Percentiles rank a stretch among this genome's conserved stretches.
phyloP scores from a whole-genome alignment of 2,888 invertebrate genomes.

The Amblyteles armatorius region DNA sequence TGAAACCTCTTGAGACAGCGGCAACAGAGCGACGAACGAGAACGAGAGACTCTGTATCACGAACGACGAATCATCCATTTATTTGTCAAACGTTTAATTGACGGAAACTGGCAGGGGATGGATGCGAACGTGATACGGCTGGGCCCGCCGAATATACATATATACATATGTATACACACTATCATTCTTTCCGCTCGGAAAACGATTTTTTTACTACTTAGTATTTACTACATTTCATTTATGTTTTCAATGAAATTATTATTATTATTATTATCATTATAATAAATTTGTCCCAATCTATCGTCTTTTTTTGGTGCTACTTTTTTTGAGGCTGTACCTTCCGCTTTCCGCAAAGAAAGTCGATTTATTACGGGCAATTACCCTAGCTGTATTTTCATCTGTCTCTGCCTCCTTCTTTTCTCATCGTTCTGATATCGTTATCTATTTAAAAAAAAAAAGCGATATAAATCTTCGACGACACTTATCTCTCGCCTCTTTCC shows the following conservation, averaged over 20 bases:
- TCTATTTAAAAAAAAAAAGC: conserved; percentile 39
- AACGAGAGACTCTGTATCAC: conserved; percentile 73
- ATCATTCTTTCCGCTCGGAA: background rate
- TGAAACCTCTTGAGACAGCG: conserved; percentile 83
- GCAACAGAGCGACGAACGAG: conserved; percentile 59
- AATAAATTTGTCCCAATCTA: too few species aligned
- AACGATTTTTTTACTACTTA: background rate
- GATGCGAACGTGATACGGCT: conserved; percentile 48
- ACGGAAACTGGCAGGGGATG: conserved; percentile 76
- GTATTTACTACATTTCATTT: background rate
- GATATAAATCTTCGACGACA: conserved; percentile 6
- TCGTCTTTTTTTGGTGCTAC: too few species aligned
- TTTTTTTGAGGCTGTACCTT: background rate
- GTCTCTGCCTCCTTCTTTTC: background rate
- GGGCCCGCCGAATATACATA: conserved; percentile 10
- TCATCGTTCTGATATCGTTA: conserved; percentile 28
- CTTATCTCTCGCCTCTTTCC: background rate
- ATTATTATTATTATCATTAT: too few species aligned
- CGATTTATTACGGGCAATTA: background rate
- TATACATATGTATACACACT: conserved; percentile 6
- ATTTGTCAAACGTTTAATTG: conserved; percentile 81
- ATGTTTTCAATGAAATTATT: too few species aligned
- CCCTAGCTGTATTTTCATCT: conserved; percentile 13
- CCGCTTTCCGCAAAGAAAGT: background rate
- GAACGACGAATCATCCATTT: conserved; percentile 79